phyloP scores from a whole-genome alignment of 2,888 invertebrate genomes.

The Bombylius major region DNA sequence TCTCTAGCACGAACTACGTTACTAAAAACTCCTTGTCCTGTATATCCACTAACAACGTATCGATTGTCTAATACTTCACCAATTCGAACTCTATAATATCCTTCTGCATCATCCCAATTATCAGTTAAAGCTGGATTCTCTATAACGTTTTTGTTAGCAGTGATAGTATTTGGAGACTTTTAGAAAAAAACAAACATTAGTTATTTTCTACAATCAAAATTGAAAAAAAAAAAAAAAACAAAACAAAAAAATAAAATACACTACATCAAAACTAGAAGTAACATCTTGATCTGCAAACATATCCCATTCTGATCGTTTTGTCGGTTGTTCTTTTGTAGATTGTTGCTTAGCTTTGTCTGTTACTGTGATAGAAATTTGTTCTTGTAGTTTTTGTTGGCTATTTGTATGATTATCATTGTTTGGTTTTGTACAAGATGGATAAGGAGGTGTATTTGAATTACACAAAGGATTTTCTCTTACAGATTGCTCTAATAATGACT shows the following conservation, averaged over 20 bases:
- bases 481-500: no score
- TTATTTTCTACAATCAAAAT: neutral
- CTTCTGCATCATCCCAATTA: conserved; percentile 99
- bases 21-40: conserved; percentile 97
- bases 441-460: conserved; percentile 33
- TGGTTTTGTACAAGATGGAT: neutral
- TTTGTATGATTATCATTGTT: neutral
- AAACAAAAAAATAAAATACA: conserved; percentile 17
- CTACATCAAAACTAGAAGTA: conserved; percentile 57
- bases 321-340: conserved; percentile 4
- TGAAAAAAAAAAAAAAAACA: neutral
- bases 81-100: conserved; percentile 93
- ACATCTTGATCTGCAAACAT: conserved; percentile 90
- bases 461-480: conserved; percentile 26
- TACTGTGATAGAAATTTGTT: conserved; percentile 1
- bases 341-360: conserved; percentile 4
- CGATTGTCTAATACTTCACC: conserved; percentile 85
- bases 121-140: conserved; percentile 91
- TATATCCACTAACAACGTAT: conserved; percentile 93
- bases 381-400: neutral
- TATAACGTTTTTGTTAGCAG: conserved; percentile 39
- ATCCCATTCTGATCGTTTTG: conserved; percentile 61
- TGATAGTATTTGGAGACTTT: conserved; percentile 54
- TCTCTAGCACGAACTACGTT: conserved; percentile 93
- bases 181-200: conserved; percentile 16